These are phyloP conservation scores for Campoletis sonorensis DNA, from an alignment of 1,140 invertebrate genomes.

Conservation along the genomic window DNA sequence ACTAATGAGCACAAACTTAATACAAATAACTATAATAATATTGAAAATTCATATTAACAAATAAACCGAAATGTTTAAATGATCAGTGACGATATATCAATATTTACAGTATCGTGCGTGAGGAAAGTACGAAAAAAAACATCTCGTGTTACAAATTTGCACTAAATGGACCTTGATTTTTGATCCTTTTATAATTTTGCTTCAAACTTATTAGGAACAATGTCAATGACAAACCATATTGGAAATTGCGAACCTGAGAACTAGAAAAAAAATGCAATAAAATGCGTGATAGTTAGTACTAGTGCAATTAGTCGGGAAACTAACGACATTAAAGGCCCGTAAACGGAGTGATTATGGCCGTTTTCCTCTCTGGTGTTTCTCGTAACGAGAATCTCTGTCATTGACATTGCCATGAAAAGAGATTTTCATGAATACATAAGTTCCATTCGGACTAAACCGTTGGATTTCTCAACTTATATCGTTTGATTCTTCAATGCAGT, in stretches of 20 bases:
- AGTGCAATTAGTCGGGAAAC: background rate
- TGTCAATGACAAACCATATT: background rate
- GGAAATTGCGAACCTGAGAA: background rate
- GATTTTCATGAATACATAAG: background rate
- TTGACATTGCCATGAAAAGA: constrained; percentile 37
- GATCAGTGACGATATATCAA: too few relatives aligned
- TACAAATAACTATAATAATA: too few relatives aligned
- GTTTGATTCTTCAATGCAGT: background rate
- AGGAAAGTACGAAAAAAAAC: too few relatives aligned
- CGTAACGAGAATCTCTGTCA: constrained; percentile 13
- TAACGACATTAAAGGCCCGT: constrained; percentile 13
- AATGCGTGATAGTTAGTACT: background rate
- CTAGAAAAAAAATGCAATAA: background rate
- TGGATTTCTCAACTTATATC: background rate
- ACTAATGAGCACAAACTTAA: too few relatives aligned
- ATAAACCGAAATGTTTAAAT: too few relatives aligned
- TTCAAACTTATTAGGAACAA: background rate
- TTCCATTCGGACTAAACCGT: background rate
- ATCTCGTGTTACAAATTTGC: too few relatives aligned
- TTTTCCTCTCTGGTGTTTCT: constrained; percentile 6
- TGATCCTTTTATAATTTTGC: background rate
- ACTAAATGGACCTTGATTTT: background rate
- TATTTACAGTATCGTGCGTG: too few relatives aligned
- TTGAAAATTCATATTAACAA: too few relatives aligned
- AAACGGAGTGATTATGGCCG: constrained; percentile 5